These are phyloP conservation scores for Drosophila guanche DNA, from an alignment of 1,140 invertebrate species.

Conservation along the genomic window DNA sequence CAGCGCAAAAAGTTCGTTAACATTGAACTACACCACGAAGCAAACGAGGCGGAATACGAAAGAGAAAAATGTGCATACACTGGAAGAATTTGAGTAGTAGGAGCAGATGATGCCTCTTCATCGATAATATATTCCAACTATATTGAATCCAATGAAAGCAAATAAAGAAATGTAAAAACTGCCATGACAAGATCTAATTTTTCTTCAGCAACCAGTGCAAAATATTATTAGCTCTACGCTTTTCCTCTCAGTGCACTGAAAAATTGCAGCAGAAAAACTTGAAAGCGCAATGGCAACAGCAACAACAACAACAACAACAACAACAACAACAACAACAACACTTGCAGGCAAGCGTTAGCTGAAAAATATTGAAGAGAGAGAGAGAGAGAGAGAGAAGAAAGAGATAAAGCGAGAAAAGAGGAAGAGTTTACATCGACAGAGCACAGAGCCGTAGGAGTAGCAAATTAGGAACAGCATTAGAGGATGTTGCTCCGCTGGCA, in stretches of 20 bases:
- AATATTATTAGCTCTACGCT: background rate
- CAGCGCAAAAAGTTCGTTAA: constrained; percentile 82
- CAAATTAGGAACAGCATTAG: too few species aligned
- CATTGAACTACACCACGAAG: constrained; percentile 83
- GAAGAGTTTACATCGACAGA: too few species aligned
- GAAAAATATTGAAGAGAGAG: constrained; percentile 5
- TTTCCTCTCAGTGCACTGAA: background rate
- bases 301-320: constrained; percentile 42
- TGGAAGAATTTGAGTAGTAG: constrained; percentile 31
- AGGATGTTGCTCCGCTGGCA: too few species aligned
- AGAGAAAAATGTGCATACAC: constrained; percentile 37
- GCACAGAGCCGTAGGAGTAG: too few species aligned
- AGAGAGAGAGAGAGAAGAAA: constrained; percentile 21
- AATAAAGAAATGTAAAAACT: too few species aligned
- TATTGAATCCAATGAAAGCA: too few species aligned
- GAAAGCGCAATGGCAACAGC: constrained; percentile 29
- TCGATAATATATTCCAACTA: too few species aligned
- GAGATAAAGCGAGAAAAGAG: too few species aligned
- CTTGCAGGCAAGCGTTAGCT: constrained; percentile 5
- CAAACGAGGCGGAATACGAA: constrained; percentile 54
- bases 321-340: constrained; percentile 38
- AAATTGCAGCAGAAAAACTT: constrained; percentile 4
- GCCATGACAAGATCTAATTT: too few species aligned
- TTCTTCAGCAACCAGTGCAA: background rate
- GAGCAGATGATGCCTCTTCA: too few species aligned